These are phyloP conservation scores for Microcebus ravelobensis DNA, from an alignment of 2,113 vertebrate genomes.

Conservation along the genomic window DNA sequence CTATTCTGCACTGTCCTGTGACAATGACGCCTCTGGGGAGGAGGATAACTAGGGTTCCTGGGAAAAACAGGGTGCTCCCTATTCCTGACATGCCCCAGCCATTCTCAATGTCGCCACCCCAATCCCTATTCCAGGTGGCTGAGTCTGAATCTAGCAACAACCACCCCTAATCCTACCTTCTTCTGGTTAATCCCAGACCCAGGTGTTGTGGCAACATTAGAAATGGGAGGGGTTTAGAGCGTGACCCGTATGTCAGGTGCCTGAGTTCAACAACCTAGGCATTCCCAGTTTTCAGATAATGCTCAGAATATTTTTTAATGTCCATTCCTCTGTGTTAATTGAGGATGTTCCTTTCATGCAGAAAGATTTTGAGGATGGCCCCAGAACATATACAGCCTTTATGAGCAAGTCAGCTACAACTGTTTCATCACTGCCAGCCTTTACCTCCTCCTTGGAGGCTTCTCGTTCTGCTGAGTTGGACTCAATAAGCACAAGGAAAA, in stretches of 20 bases:
- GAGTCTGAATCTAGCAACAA: not conserved
- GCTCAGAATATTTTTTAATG: constrained; percentile 94
- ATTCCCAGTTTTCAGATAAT: constrained; percentile 68
- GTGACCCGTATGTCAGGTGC: not conserved
- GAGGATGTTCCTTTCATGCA: constrained; percentile 93
- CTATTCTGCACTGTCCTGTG: constrained; percentile 5
- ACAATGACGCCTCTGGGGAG: not conserved
- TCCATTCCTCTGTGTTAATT: constrained; percentile 93
- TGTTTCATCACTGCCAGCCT: constrained; percentile 94
- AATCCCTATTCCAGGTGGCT: not conserved
- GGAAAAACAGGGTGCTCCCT: not conserved
- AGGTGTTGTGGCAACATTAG: constrained; percentile 50
- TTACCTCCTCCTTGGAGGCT: constrained; percentile 91
- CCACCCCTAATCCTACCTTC: not conserved
- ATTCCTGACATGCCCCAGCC: not conserved
- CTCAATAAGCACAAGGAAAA: constrained; percentile 96
- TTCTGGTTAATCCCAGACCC: not conserved
- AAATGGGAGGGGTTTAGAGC: not conserved
- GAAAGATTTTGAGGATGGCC: constrained; percentile 90
- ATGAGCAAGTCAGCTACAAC: constrained; percentile 95
- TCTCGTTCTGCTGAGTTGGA: constrained; percentile 93
- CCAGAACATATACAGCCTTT: constrained; percentile 88
- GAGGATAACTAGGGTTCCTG: not conserved
- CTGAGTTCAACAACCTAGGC: not conserved
- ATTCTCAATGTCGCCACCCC: not conserved